These are phyloP conservation scores for Glareola pratincola DNA, from an alignment of 2,113 vertebrate species.

Conservation along the genomic window DNA sequence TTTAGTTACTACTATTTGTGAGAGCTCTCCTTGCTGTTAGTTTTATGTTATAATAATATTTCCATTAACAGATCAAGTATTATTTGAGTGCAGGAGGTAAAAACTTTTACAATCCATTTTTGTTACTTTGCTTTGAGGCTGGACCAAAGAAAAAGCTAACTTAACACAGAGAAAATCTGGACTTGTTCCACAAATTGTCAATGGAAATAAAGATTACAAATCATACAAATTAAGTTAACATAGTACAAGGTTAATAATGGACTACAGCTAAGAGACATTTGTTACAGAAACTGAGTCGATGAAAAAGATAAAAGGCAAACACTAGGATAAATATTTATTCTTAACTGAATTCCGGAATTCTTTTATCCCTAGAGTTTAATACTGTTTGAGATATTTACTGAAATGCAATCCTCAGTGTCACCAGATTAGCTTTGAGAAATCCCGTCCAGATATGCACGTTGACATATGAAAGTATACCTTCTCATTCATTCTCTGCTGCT, in stretches of 20 bases:
- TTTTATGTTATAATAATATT: background rate
- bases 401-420: background rate
- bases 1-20: background rate
- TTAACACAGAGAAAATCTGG: background rate
- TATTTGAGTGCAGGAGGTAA: background rate
- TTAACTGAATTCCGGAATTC: background rate
- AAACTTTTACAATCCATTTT: background rate
- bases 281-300: background rate
- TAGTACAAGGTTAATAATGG: background rate
- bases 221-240: background rate
- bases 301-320: background rate
- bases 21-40: background rate
- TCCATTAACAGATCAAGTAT: background rate
- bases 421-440: background rate
- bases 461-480: background rate
- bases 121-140: background rate
- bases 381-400: background rate
- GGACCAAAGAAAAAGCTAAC: background rate
- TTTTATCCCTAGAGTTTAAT: background rate
- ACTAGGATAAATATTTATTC: background rate
- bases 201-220: background rate
- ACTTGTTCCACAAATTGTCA: background rate
- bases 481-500: background rate
- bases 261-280: background rate
- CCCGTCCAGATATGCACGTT: accelerated